Conservation (phyloP, 2,113 vertebrate genomes). For the Galeopterus variegatus region DNA sequence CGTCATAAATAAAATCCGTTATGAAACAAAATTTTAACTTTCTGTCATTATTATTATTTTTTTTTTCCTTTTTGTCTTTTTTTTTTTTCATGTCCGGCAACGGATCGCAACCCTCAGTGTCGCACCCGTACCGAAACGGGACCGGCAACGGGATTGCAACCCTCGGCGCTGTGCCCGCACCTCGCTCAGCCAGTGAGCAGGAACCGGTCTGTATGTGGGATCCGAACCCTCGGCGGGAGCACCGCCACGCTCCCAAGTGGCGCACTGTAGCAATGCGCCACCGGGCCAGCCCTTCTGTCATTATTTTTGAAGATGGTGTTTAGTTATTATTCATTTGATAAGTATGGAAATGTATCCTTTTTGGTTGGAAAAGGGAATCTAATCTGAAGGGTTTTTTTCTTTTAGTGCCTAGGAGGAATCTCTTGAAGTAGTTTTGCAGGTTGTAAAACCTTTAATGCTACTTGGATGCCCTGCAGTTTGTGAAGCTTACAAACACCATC, state of each 20-base stretch:
- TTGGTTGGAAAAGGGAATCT: background rate
- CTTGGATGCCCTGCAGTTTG: background rate
- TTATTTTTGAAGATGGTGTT: constrained; percentile 5
- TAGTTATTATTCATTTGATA: constrained; percentile 34
- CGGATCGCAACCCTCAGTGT: no score
- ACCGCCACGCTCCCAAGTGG: no score
- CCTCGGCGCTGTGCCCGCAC: no score
- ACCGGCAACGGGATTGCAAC: no score
- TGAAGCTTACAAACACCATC: background rate
- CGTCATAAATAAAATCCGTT: background rate
- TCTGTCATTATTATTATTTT: constrained; percentile 14
- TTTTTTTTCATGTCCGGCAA: no score
- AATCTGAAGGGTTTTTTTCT: constrained; percentile 28
- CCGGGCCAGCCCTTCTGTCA: no score
- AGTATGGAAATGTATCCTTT: background rate
- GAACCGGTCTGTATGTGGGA: no score
- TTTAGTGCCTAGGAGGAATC: background rate
- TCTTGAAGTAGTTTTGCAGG: constrained; percentile 59
- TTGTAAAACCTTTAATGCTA: constrained; percentile 7
- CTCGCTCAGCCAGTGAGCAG: no score
- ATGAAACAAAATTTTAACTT: background rate
- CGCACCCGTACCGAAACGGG: no score
- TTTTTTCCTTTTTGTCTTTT: no score
- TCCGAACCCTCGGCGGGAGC: no score
- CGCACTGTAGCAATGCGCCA: no score